Conservation (phyloP, 2,797 vertebrate genomes). For the Esox lucius region DNA sequence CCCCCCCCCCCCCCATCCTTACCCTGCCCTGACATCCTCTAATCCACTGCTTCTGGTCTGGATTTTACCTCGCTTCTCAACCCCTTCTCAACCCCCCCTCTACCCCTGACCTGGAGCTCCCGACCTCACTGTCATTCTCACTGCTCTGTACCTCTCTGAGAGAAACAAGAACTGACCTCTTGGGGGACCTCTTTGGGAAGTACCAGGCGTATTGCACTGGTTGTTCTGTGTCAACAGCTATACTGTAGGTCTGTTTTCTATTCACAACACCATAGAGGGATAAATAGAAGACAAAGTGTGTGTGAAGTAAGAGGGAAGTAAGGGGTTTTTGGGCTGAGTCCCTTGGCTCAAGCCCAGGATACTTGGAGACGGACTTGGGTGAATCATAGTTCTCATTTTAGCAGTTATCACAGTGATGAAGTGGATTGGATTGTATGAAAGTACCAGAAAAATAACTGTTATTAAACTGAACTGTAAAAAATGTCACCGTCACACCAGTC, state of each 20-base stretch:
- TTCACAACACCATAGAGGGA: slow-evolving; percentile 9
- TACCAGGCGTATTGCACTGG: background rate
- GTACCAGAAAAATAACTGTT: too few relatives aligned
- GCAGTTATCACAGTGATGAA: background rate
- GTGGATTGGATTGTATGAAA: too few relatives aligned
- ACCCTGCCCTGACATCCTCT: background rate
- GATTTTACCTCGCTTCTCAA: background rate
- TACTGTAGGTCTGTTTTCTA: background rate
- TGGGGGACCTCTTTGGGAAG: background rate
- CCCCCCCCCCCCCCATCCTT: too few relatives aligned
- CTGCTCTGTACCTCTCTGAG: background rate
- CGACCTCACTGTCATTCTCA: slow-evolving; percentile 8
- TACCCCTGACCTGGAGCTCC: background rate
- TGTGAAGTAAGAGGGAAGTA: slow-evolving; percentile 7
- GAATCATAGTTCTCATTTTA: background rate
- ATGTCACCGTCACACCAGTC: too few relatives aligned
- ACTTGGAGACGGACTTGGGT: background rate
- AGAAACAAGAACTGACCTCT: background rate
- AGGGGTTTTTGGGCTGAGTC: slow-evolving; percentile 37
- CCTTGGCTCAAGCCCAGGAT: slow-evolving; percentile 16
- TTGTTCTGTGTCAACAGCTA: background rate
- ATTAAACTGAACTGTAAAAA: too few relatives aligned
- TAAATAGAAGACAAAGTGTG: background rate
- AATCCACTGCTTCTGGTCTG: background rate
- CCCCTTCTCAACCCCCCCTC: too few relatives aligned